phyloP scores from a whole-genome alignment of 2,113 vertebrate species.

The Cephalopholis sonnerati region DNA sequence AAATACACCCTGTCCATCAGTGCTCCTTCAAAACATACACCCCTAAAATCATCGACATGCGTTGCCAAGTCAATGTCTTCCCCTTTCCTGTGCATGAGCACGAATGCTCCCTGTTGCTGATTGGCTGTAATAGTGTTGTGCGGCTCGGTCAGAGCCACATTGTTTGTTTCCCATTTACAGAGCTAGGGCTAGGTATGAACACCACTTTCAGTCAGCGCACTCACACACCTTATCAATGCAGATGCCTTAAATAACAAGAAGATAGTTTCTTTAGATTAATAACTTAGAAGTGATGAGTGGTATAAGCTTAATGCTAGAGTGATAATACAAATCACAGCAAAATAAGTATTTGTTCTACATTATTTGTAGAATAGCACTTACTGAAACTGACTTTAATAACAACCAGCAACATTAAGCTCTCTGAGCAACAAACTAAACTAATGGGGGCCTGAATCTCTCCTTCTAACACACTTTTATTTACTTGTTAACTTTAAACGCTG shows the following conservation, averaged over 20 bases:
- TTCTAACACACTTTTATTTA: conserved; percentile 11
- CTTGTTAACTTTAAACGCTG: conserved; percentile 20
- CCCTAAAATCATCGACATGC: too few species aligned
- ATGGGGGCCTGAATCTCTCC: background rate
- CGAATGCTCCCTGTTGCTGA: too few species aligned
- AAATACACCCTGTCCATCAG: background rate
- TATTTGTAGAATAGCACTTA: background rate
- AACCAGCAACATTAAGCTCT: background rate
- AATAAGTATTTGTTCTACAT: background rate
- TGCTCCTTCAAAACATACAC: too few species aligned
- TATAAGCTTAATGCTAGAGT: background rate
- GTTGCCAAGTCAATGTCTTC: too few species aligned
- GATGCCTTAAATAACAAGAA: background rate
- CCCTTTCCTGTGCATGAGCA: too few species aligned
- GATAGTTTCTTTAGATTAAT: background rate
- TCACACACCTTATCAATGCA: background rate
- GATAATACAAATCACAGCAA: background rate
- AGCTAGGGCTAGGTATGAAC: too few species aligned
- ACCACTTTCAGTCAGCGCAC: too few species aligned
- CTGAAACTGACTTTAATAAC: conserved; percentile 6
- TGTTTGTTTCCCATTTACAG: too few species aligned
- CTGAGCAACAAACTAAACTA: background rate
- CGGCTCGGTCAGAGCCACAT: too few species aligned
- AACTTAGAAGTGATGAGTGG: background rate
- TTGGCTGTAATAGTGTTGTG: too few species aligned